phyloP scores from a whole-genome alignment of 2,113 vertebrate genomes.

The Platycercus adscitus region DNA sequence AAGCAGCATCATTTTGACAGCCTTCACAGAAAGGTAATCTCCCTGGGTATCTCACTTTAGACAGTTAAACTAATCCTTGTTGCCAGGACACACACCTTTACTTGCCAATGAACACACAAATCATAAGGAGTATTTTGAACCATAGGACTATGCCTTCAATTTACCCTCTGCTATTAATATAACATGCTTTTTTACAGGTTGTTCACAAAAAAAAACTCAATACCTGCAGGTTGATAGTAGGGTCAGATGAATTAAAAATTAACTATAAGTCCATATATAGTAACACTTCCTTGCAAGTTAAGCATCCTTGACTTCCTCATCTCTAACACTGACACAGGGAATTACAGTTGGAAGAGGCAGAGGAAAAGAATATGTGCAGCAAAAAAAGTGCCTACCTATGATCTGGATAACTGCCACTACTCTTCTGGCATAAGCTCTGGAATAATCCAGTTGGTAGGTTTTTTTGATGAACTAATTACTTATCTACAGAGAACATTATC shows the following conservation, averaged over 20 bases:
- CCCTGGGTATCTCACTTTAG: not conserved
- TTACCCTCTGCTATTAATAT: not conserved
- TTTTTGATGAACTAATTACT: not conserved
- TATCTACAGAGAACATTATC: not conserved
- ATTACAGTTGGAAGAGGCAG: not conserved
- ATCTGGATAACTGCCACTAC: not conserved
- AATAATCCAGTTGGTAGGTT: not conserved
- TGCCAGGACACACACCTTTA: not conserved
- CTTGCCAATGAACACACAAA: not conserved
- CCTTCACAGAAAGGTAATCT: not conserved
- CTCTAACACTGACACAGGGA: not conserved
- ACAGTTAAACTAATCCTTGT: not conserved
- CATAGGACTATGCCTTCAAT: not conserved
- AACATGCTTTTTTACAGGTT: not conserved
- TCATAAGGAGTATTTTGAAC: not conserved
- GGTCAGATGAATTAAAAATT: not conserved
- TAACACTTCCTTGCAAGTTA: not conserved
- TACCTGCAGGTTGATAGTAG: not conserved
- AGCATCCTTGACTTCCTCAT: not conserved
- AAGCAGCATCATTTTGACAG: not conserved
- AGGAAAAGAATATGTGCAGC: rapidly evolving
- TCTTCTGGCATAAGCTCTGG: not conserved
- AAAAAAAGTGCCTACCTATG: not conserved
- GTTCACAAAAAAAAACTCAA: not conserved
- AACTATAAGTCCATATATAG: not conserved